Base-by-base conservation (phyloP, 30 jellyfish, hydroid and myxozoan species). In the Cassiopea xamachana region DNA sequence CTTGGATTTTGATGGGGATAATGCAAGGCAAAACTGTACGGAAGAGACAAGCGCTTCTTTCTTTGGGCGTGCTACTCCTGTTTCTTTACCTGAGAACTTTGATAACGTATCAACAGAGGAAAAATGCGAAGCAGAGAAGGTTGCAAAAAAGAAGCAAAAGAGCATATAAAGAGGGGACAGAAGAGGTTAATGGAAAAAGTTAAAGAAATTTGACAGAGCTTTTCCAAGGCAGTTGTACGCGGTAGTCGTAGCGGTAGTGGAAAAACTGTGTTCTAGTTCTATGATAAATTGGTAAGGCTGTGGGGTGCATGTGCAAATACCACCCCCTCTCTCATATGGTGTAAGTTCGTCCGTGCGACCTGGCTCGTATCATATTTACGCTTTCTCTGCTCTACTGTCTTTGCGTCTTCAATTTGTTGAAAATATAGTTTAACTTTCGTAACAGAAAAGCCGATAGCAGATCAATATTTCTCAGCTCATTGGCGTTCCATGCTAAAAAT, bases 241-340 rank as follows among this genome's bases (percentile, higher is more conserved):
- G 97, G 94, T 49, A 90, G 96, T 49, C 90, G 94, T 44, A 60
- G 85, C 59, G 97, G 97, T 43, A 84, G 95, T 73, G 96, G 96
- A 16, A 92, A 86, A 86, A 45, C 68, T 47, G 87, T 92, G 51
- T 86, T n/a, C 49, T 80, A 60, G 73, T 76, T 77, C 15, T 92
- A 60, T 73, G 95, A 85, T 51, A 39, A 83, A 14, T 62, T 81
- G 43, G 81, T 58, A 82, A 68, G 1, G 80, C 62, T 89, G 44
- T 89, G 88, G 93, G 93, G 92, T 76, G 97, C 95, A 75, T 62
- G 86, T 3, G 94, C 97, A 51, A 46, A 46, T 15, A 75, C 69
- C 27, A 50, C n/a, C 48, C 17, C 89, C 93, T 43, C 85, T 89
- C 18, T 15, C 82, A 19, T 89, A 62, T 73, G 90, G 84, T 15